These are phyloP conservation scores for Oscheius sp. DNA, from an alignment of 2,888 invertebrate genomes.

Conservation along the genomic window DNA sequence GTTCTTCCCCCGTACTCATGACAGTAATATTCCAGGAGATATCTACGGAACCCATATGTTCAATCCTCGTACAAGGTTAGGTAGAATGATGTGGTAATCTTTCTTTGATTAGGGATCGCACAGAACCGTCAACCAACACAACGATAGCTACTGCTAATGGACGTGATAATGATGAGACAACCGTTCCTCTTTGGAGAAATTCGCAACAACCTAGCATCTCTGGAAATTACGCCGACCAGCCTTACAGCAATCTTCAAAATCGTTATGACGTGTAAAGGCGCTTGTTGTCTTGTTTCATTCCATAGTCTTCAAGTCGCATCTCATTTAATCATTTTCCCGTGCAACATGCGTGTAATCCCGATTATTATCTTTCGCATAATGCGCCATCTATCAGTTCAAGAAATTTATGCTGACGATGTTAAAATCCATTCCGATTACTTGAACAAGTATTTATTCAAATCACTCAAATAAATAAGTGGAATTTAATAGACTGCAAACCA, in stretches of 20 bases:
- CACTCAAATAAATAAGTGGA: too few relatives aligned
- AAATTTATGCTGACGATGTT: too few relatives aligned
- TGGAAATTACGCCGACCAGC: constrained; percentile 14
- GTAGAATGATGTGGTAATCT: not conserved
- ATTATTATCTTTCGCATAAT: too few relatives aligned
- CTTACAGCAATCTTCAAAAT: constrained; percentile 15
- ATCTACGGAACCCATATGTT: constrained; percentile 70
- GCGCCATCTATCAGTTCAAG: too few relatives aligned
- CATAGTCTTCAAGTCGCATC: not conserved
- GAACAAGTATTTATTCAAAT: too few relatives aligned
- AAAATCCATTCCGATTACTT: too few relatives aligned
- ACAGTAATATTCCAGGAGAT: constrained; percentile 66
- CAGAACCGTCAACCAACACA: constrained; percentile 62
- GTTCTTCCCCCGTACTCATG: constrained; percentile 64
- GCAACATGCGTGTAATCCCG: constrained; percentile 3
- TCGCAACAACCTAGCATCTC: constrained; percentile 13
- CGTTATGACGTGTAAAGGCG: constrained; percentile 26
- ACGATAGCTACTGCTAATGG: constrained; percentile 52
- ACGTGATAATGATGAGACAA: constrained; percentile 40
- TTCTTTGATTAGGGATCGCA: constrained; percentile 10
- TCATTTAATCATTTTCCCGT: not conserved
- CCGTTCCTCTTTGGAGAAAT: constrained; percentile 46
- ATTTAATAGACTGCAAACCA: too few relatives aligned
- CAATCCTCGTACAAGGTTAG: constrained; percentile 67
- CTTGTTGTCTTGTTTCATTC: constrained; percentile 1